Base-by-base conservation (phyloP, 2,888 invertebrate species). In the Tenthredo livida region DNA sequence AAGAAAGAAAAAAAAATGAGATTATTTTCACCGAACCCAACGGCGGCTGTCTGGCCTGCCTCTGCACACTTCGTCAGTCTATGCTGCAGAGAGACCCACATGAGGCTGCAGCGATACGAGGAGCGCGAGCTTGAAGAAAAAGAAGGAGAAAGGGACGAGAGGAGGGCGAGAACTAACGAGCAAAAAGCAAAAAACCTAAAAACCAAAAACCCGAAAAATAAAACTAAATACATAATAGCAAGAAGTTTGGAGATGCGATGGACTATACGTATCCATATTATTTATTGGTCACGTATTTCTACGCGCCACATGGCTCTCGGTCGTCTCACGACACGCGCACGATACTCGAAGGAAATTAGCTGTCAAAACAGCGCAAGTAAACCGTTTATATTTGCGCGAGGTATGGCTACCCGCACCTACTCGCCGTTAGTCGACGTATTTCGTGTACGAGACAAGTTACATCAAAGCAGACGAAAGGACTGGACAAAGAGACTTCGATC, bases 281-380 rank as follows among this genome's bases (percentile, higher is more conserved):
- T 54, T 61, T 54, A 54, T 54, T 54, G n/a, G 17, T 29, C 67
- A 67, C 33, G 25, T 29, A 17, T 33, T 10, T 21, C 3, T 15
- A 17, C 21, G 72, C 40, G 72, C 40, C 40, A 40, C 21, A 43
- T 25, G 25, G 40, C 43, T 43, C 72, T 72, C 72, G 21, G 21
- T 73, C 72, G 40, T n/a, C 21, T 40, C n/a, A 10, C 43, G n/a
- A n/a, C 43, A 40, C n/a, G 21, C 43, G 6, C 43, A 21, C 40
- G 72, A 43, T 73, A 21, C 43, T 47, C 54, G 50, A 54, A 70
- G 78, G 83, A 85, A 85, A 85, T 85, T 84, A 85, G 77, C 84
- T 85, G 84, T 86, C 85, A 83, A 82, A 86, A 85, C 84, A 85
- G 84, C 47, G 72, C 72, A 84, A 50, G 85, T 86, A 77, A 70